Evolutionary conservation across 2,888 invertebrate species (phyloP).

Genomic region (Patella caerulea): DNA sequence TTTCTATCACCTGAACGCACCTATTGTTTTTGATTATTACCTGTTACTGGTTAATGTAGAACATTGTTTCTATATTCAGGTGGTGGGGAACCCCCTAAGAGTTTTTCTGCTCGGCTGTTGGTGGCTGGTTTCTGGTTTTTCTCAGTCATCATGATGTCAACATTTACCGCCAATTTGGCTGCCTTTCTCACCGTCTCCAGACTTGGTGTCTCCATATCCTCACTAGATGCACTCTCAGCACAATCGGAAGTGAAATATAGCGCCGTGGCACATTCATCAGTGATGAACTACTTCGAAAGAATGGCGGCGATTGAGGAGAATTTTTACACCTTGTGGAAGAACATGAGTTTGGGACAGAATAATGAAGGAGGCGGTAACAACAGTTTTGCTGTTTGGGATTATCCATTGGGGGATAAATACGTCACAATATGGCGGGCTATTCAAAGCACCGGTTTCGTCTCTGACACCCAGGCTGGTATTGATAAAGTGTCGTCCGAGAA

Average conservation of each 20-base stretch:
- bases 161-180: constrained; percentile 75
- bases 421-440: constrained; percentile 89
- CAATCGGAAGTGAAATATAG: constrained; percentile 44
- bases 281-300: constrained; percentile 45
- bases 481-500: constrained; percentile 74
- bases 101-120: constrained; percentile 40
- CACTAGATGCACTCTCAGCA: constrained; percentile 81
- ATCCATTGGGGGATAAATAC: constrained; percentile 92
- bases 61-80: constrained; percentile 25
- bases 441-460: constrained; percentile 83
- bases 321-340: constrained; percentile 50
- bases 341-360: constrained; percentile 42
- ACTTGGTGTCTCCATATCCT: constrained; percentile 81
- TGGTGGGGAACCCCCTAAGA: constrained; percentile 43
- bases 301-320: constrained; percentile 46
- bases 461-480: constrained; percentile 81
- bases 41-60: no score
- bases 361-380: constrained; percentile 19
- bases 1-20: no score
- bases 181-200: constrained; percentile 86
- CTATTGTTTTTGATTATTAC: no score
- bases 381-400: constrained; percentile 74
- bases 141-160: constrained; percentile 53
- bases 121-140: constrained; percentile 52
- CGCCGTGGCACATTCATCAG: constrained; percentile 34